phyloP scores from a whole-genome alignment of 2,888 invertebrate species.

The Sphaeridia pumilis region DNA sequence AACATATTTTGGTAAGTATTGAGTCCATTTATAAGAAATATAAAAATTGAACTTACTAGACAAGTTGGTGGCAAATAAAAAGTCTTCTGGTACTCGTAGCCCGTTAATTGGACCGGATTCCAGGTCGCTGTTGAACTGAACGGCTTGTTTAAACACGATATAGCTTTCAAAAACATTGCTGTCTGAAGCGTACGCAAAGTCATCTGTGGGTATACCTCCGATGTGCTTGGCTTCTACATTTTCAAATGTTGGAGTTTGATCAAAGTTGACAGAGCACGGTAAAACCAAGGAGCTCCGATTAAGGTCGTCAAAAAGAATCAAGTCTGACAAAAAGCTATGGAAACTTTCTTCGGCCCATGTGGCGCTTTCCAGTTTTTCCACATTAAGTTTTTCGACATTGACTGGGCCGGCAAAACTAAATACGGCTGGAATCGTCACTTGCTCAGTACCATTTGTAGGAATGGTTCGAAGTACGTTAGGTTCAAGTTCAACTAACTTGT shows the following conservation, averaged over 20 bases:
- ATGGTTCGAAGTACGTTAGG: neutral
- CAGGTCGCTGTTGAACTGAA: slow-evolving; percentile 7
- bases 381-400: neutral
- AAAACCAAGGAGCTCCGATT: slow-evolving; percentile 14
- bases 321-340: too few relatives aligned
- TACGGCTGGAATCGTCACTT: too few relatives aligned
- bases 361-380: neutral
- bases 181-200: slow-evolving; percentile 18
- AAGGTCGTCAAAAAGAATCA: neutral
- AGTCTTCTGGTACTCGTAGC: slow-evolving; percentile 15
- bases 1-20: neutral
- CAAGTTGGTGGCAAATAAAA: slow-evolving; percentile 18
- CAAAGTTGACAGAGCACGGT: neutral
- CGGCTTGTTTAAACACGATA: slow-evolving; percentile 8
- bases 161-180: slow-evolving; percentile 23
- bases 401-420: neutral
- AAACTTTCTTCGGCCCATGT: too few relatives aligned
- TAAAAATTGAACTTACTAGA: slow-evolving; percentile 15
- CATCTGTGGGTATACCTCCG: slow-evolving; percentile 5
- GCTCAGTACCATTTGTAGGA: too few relatives aligned
- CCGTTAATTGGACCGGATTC: slow-evolving; percentile 10
- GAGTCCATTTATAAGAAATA: neutral
- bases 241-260: neutral
- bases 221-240: slow-evolving; percentile 5
- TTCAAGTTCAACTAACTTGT: neutral